Base-by-base conservation (phyloP, 1,140 invertebrate species). In the Sitophilus oryzae region DNA sequence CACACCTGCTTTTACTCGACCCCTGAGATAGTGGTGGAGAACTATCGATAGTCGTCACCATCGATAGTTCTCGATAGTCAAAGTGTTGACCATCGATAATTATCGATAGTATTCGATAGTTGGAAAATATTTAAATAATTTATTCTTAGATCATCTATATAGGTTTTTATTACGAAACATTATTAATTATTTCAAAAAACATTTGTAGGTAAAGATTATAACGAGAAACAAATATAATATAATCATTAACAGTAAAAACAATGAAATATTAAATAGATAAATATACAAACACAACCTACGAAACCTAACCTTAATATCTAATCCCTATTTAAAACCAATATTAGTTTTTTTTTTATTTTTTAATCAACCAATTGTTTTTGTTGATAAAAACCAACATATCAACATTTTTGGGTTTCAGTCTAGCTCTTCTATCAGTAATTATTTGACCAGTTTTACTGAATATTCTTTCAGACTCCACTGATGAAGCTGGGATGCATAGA, bases 1-100 rank as follows among this genome's bases (percentile, higher is more conserved):
- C n/a, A n/a, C n/a, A n/a, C n/a, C n/a, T n/a, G n/a, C n/a, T n/a
- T n/a, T n/a, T n/a, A n/a, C n/a, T n/a, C n/a, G n/a, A n/a, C n/a
- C n/a, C n/a, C n/a, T n/a, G n/a, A n/a, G n/a, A n/a, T 25, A 46
- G 44, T 46, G 44, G 11, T 46, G 22, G 44, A 30, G 44, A 46
- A 46, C 5, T 46, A 25, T 25, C 44, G 2, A 46, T 46, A 34
- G 21, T 30, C n/a, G 4, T 18, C 3, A 46, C 21, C 44, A 11
- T 46, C 21, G 44, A 46, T 46, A 46, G 23, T 46, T 25, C 25
- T 46, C 20, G 44, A 46, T 46, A 46, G 44, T 23, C 15, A 21
- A 19, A 9, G 3, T 20, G 5, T 43, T 43, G 15, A 6, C 25
- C 11, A 6, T 34, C 5, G 5, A 34, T 34, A 34, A 11, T 34